Evolutionary conservation across 30 jellyfish, hydroid and myxozoan genomes (phyloP), one percentile per base, ranked within the genome.

Genomic region (Sanderia malayensis): DNA sequence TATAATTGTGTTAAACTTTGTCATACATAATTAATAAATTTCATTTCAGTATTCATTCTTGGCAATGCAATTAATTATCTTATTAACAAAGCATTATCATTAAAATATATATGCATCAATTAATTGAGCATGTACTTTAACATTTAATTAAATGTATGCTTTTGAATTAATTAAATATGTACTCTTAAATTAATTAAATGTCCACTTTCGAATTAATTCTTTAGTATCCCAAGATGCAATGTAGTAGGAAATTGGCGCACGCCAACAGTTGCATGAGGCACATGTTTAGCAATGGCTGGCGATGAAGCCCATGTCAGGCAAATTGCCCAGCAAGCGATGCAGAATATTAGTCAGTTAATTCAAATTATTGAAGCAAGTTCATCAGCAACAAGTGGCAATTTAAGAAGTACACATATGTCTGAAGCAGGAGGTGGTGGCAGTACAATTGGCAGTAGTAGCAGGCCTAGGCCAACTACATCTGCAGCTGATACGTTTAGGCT

Each of bases 191-290:
- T 49, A 49, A 49, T 49, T 49, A 49, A 49, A 49, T 3, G 64
- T 49, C 64, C 23, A 13, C 64, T 49, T 13, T 4, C 11, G 64
- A 49, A 49, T 49, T 49, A 49, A 49, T 49, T 49, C 29, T 49
- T 26, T 49, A 49, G 64, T 49, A 49, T 49, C 64, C 64, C 64
- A 49, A 49, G 64, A 49, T 49, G 64, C 64, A 49, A 49, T n/a
- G n/a, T n/a, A n/a, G n/a, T n/a, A n/a, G n/a, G n/a, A n/a, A n/a
- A n/a, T n/a, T n/a, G n/a, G n/a, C n/a, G n/a, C n/a, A n/a, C n/a
- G n/a, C n/a, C n/a, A n/a, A n/a, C n/a, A n/a, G n/a, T n/a, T n/a
- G n/a, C 55, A 6, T 15, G 11, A 41, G 55, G 11, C 55, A n/a
- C n/a, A n/a, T n/a, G n/a, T n/a, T n/a, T n/a, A n/a, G n/a, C n/a